A percentile compares a stretch with the other conserved stretches of the same genome.
These are phyloP conservation scores for Tholera decimalis DNA, from an alignment of 2,888 invertebrate genomes.

Conservation along the genomic window DNA sequence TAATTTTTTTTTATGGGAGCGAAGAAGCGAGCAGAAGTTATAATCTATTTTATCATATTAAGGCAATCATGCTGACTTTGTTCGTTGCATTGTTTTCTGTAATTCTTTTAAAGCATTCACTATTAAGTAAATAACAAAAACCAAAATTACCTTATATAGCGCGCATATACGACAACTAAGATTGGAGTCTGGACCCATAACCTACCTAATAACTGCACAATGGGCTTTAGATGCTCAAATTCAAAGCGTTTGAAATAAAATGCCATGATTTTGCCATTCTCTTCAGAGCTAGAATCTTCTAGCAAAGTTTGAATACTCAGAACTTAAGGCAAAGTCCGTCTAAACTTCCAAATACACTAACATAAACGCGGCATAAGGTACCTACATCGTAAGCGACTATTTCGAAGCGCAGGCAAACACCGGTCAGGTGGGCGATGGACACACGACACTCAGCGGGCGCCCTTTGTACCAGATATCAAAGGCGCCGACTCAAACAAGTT, in stretches of 20 bases:
- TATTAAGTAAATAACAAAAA: too few species aligned
- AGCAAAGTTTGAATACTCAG: constrained; percentile 17
- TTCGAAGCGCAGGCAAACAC: constrained; percentile 77
- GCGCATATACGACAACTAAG: too few species aligned
- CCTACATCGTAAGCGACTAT: constrained; percentile 56
- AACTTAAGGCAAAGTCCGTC: constrained; percentile 26
- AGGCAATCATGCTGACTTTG: too few species aligned
- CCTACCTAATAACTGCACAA: too few species aligned
- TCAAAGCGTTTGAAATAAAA: background rate
- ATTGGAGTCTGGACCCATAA: too few species aligned
- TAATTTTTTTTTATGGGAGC: too few species aligned
- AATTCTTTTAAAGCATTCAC: too few species aligned
- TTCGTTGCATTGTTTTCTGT: too few species aligned
- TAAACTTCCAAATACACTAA: constrained; percentile 40
- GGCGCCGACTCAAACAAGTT: constrained; percentile 85
- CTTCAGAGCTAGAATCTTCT: background rate
- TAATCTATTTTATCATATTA: too few species aligned
- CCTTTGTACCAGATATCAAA: constrained; percentile 87
- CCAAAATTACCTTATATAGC: too few species aligned
- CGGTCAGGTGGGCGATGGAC: constrained; percentile 88
- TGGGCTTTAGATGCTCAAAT: too few species aligned
- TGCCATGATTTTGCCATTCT: background rate
- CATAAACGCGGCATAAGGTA: constrained; percentile 49
- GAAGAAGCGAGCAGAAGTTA: too few species aligned
- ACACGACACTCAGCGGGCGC: constrained; percentile 87